phyloP scores from a whole-genome alignment of 2,888 invertebrate species.

The Pomacea canaliculata region DNA sequence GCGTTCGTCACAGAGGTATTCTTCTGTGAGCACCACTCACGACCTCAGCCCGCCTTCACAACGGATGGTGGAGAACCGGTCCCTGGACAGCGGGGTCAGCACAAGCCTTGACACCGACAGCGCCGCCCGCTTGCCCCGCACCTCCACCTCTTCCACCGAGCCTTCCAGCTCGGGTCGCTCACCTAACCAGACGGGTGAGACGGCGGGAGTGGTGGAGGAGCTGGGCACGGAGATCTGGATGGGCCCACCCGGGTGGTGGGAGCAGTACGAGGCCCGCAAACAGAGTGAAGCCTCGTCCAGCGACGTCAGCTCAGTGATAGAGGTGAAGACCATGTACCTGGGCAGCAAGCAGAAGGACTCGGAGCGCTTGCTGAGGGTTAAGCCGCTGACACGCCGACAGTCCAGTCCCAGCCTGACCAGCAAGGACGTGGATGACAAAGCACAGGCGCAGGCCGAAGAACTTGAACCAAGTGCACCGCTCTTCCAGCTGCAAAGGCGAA shows the following conservation, averaged over 20 bases:
- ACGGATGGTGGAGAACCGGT: slow-evolving; percentile 36
- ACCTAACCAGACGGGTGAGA: slow-evolving; percentile 23
- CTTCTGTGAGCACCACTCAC: slow-evolving; percentile 25
- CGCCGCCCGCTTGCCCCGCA: slow-evolving; percentile 38
- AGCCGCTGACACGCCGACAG: slow-evolving; percentile 52
- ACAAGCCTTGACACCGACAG: slow-evolving; percentile 51
- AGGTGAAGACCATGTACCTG: slow-evolving; percentile 39
- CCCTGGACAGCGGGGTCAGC: slow-evolving; percentile 53
- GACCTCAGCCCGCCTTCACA: slow-evolving; percentile 32
- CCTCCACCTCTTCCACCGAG: slow-evolving; percentile 52
- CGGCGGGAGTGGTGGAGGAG: slow-evolving; percentile 32
- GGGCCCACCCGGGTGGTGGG: slow-evolving; percentile 62
- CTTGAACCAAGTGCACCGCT: slow-evolving; percentile 43
- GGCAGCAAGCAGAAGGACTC: slow-evolving; percentile 30
- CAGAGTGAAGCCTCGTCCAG: slow-evolving; percentile 34
- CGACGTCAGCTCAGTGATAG: slow-evolving; percentile 42
- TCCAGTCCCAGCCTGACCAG: slow-evolving; percentile 58
- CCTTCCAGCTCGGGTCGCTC: slow-evolving; percentile 48
- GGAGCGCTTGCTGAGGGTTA: slow-evolving; percentile 23
- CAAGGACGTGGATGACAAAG: slow-evolving; percentile 39
- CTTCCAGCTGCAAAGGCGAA: slow-evolving; percentile 57
- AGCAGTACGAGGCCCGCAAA: slow-evolving; percentile 48
- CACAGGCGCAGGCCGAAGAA: slow-evolving; percentile 35
- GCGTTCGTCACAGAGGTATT: slow-evolving; percentile 38
- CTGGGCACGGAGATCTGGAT: slow-evolving; percentile 57